A percentile compares a stretch with the other conserved stretches of the same genome.
phyloP scores from a whole-genome alignment of 2,797 vertebrate genomes.

The Enteromius treurensis region DNA sequence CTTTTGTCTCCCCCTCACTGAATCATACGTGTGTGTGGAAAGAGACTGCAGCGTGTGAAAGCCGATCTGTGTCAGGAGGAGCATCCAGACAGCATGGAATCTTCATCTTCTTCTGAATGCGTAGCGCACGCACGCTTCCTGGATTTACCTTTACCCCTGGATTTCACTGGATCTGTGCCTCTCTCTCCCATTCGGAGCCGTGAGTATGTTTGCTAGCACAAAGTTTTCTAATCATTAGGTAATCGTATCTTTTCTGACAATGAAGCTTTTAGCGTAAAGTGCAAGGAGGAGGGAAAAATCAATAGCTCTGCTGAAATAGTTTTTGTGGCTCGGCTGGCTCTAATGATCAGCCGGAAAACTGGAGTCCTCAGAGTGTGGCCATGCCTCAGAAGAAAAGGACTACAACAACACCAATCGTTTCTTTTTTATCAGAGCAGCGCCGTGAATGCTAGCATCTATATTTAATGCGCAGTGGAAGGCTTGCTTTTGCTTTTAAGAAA shows the following conservation, averaged over 20 bases:
- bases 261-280: constrained; percentile 59
- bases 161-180: constrained; percentile 53
- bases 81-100: constrained; percentile 56
- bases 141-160: constrained; percentile 51
- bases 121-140: constrained; percentile 31
- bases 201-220: constrained; percentile 54
- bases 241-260: constrained; percentile 50
- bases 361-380: constrained; percentile 38
- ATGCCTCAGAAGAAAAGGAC: constrained; percentile 51
- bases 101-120: constrained; percentile 40
- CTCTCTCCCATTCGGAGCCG: constrained; percentile 40
- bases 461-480: constrained; percentile 74
- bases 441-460: constrained; percentile 68
- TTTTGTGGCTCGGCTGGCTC: constrained; percentile 64
- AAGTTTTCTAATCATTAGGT: constrained; percentile 53
- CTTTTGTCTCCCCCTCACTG: constrained; percentile 69
- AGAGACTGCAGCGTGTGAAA: constrained; percentile 59
- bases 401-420: constrained; percentile 33
- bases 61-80: constrained; percentile 58
- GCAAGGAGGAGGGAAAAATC: constrained; percentile 60
- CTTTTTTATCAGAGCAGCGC: constrained; percentile 46
- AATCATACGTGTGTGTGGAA: constrained; percentile 57
- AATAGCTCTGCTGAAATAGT: constrained; percentile 64
- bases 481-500: constrained; percentile 75
- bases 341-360: constrained; percentile 54